phyloP scores from a whole-genome alignment of 2,888 invertebrate species.

The Scaptomyza flava region DNA sequence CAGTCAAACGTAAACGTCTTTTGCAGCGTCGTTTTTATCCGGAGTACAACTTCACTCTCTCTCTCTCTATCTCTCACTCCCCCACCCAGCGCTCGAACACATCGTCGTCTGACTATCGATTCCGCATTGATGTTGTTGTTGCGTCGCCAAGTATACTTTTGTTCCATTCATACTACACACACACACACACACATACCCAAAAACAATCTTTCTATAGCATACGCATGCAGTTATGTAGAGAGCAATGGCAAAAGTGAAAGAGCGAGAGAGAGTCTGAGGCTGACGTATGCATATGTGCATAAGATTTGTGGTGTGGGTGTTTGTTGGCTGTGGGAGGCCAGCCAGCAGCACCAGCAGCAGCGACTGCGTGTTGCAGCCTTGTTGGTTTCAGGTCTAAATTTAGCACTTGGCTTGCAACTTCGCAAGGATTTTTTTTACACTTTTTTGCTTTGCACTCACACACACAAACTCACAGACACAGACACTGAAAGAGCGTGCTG shows the following conservation, averaged over 20 bases:
- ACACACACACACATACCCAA: slow-evolving; percentile 23
- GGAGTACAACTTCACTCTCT: slow-evolving; percentile 34
- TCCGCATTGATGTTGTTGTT: slow-evolving; percentile 61
- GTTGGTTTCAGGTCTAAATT: slow-evolving; percentile 76
- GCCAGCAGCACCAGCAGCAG: slow-evolving; percentile 33
- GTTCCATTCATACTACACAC: slow-evolving; percentile 71
- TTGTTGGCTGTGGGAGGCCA: slow-evolving; percentile 62
- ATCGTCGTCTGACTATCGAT: slow-evolving; percentile 63
- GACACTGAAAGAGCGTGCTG: slow-evolving; percentile 27
- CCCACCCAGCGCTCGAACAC: slow-evolving; percentile 24
- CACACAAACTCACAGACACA: slow-evolving; percentile 15
- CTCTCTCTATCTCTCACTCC: slow-evolving; percentile 6
- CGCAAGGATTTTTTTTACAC: slow-evolving; percentile 64
- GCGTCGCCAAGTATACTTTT: slow-evolving; percentile 67
- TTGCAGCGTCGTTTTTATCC: slow-evolving; percentile 54
- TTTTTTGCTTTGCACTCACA: slow-evolving; percentile 42
- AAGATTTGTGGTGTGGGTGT: slow-evolving; percentile 50
- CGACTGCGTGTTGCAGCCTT: slow-evolving; percentile 76
- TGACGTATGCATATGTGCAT: slow-evolving; percentile 53
- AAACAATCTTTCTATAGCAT: slow-evolving; percentile 14
- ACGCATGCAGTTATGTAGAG: slow-evolving; percentile 53
- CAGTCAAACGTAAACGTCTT: slow-evolving; percentile 48
- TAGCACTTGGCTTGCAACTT: slow-evolving; percentile 76
- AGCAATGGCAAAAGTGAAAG: slow-evolving; percentile 18
- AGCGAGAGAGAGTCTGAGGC: slow-evolving; percentile 39